Percentiles rank a stretch among this genome's conserved stretches.
Conservation (phyloP, 2,113 vertebrate species). For the Myiopsitta monachus region DNA sequence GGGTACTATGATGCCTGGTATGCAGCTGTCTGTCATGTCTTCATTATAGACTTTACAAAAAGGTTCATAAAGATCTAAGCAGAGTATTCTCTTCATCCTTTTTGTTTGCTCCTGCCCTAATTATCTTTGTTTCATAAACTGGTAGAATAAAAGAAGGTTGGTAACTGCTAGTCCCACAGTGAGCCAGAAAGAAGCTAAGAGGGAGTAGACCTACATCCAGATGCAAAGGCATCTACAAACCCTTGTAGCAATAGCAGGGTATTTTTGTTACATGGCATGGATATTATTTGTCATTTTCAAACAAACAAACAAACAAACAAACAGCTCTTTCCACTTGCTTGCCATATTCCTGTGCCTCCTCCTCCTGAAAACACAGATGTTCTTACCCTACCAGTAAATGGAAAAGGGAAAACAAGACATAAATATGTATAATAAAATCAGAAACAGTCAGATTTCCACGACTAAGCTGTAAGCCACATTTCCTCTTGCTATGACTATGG, state of each 20-base stretch:
- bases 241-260: not conserved
- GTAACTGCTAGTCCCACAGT: not conserved
- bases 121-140: constrained; percentile 72
- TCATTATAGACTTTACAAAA: constrained; percentile 89
- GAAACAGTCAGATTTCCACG: constrained; percentile 1
- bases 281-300: constrained; percentile 12
- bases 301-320: not conserved
- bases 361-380: constrained; percentile 22
- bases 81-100: constrained; percentile 75
- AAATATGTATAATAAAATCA: not conserved
- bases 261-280: not conserved
- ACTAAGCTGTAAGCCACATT: not conserved
- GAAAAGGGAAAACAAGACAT: not conserved
- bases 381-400: not conserved
- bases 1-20: constrained; percentile 54
- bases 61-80: constrained; percentile 87
- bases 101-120: constrained; percentile 73
- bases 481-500: not conserved
- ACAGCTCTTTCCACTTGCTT: constrained; percentile 21
- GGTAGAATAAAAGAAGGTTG: constrained; percentile 59
- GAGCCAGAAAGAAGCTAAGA: not conserved
- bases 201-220: not conserved
- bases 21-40: constrained; percentile 88
- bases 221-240: not conserved
- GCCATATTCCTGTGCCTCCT: not conserved